Evolutionary conservation across 1,140 invertebrate species (phyloP), one percentile per base, ranked within the genome.

Genomic region (Diabrotica undecimpunctata): DNA sequence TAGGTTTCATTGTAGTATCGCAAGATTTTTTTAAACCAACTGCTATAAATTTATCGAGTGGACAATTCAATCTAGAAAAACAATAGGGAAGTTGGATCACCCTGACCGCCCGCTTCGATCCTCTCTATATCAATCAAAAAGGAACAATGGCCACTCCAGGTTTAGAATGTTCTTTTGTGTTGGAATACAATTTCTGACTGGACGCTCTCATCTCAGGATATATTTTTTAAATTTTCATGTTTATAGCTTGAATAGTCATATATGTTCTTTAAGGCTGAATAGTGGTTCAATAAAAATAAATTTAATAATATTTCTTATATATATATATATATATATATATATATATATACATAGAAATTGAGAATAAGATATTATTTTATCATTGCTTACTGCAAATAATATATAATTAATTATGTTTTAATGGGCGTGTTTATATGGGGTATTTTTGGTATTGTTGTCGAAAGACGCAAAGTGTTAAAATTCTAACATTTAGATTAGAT

Each of bases 61-160:
- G 41, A 46, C 41, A 46, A 46, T 46, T 46, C 41, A 46, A 46
- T 46, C 41, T 8, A 46, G 41, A 46, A 46, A 46, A 46, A 46
- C 41, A 46, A 46, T 46, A n/a, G 41, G n/a, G 41, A n/a, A 46
- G 41, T n/a, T 46, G 41, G 41, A 46, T 46, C 41, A 46, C 41
- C 41, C 41, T 8, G 41, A 5, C 41, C 41, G 41, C 8, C 41
- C n/a, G 41, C 8, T 46, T 46, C 41, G 41, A 46, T 46, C 41
- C 41, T 46, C 41, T 46, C 41, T 8, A n/a, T 46, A 46, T 46
- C 41, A 46, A 46, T 46, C 41, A 46, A 46, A 46, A 46, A 6
- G 41, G 41, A 46, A 46, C 41, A 46, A 46, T 46, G 41, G 41
- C 41, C 41, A 46, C 41, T 46, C 6, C 41, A 25, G 25, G 25